Percentiles rank a stretch among this genome's conserved stretches.
These are phyloP conservation scores for Mellilla xanthometata DNA, from an alignment of 2,888 invertebrate genomes.

Conservation along the genomic window DNA sequence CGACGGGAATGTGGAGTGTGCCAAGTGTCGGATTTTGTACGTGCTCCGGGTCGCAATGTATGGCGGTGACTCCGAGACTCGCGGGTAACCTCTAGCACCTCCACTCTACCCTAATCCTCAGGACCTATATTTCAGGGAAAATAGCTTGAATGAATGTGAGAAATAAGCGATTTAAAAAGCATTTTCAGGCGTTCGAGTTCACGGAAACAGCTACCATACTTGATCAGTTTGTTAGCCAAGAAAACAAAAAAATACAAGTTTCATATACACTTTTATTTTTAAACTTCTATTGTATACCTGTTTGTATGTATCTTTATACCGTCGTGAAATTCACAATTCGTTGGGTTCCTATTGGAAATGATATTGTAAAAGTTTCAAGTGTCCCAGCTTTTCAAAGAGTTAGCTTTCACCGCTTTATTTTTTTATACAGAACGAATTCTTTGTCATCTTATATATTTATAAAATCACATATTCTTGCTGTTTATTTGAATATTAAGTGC, in stretches of 20 bases:
- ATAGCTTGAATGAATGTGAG: too few species aligned
- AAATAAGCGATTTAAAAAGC: background rate
- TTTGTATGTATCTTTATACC: conserved; percentile 4
- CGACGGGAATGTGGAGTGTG: conserved; percentile 63
- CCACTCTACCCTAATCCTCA: conserved; percentile 44
- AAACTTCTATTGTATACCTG: conserved; percentile 1
- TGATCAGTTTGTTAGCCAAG: too few species aligned
- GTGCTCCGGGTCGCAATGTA: conserved; percentile 67
- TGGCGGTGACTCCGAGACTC: conserved; percentile 36
- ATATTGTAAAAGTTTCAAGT: conserved; percentile 16
- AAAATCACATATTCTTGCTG: too few species aligned
- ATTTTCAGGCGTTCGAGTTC: too few species aligned
- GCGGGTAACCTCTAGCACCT: conserved; percentile 7
- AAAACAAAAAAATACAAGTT: too few species aligned
- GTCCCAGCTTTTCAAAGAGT: conserved; percentile 2
- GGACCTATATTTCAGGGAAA: conserved; percentile 28
- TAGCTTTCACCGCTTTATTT: background rate
- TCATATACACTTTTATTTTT: too few species aligned
- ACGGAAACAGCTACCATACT: too few species aligned
- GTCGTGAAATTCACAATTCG: conserved; percentile 1
- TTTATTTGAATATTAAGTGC: too few species aligned
- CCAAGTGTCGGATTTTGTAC: conserved; percentile 77
- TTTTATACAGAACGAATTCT: too few species aligned
- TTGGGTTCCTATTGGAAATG: conserved; percentile 12
- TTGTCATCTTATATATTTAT: too few species aligned